Base-by-base conservation (phyloP, 1,140 invertebrate genomes). In the Laupala kohalensis region DNA sequence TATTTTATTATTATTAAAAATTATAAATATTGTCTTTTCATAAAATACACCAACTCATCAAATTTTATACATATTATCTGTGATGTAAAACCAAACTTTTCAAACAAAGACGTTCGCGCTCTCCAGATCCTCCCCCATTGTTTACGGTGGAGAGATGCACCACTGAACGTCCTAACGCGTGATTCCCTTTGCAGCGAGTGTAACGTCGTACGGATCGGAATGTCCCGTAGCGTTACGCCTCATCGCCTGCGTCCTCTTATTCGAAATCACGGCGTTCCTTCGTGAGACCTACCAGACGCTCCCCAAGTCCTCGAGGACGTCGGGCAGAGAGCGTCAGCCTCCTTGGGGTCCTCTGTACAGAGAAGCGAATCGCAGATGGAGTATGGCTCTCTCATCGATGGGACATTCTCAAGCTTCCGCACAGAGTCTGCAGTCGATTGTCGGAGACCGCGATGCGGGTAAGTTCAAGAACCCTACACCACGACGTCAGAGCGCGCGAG, bases 201-300 rank as follows among this genome's bases (percentile, higher is more conserved):
- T 97, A 13, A 92, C 94, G 79, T 82, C 88, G 0, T 90, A 90
- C 73, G 94, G 94, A 66, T 89, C 90, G 25, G 86, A 88, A 25
- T 99, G 97, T 82, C 97, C 97, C 0, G 87, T 94, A 71, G 94
- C 96, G 2, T 82, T 99, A 6, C 89, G 96, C 76, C 83, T 99
- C 73, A 86, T 98, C 13, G 96, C 96, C 1, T 98, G 95, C 79
- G 89, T 96, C 62, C 83, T 99, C 5, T 84, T 99, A 4, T 86
- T 95, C 75, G 97, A 99, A 85, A 97, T 99, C 28, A 99, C 97
- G 0, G 89, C 95, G 0, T 99, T 99, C 80, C 81, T 99, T 25
- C 83, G 98, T 19, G 98, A 99, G 82, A 98, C 95, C 0, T 98
- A 98, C 80, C 93, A 90, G 74, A 88, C 86, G 27, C 78, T 92